These are phyloP conservation scores for Aplysina aerophoba DNA, from an alignment of 37 sponge, comb jelly and placozoan species.

Conservation along the genomic window DNA sequence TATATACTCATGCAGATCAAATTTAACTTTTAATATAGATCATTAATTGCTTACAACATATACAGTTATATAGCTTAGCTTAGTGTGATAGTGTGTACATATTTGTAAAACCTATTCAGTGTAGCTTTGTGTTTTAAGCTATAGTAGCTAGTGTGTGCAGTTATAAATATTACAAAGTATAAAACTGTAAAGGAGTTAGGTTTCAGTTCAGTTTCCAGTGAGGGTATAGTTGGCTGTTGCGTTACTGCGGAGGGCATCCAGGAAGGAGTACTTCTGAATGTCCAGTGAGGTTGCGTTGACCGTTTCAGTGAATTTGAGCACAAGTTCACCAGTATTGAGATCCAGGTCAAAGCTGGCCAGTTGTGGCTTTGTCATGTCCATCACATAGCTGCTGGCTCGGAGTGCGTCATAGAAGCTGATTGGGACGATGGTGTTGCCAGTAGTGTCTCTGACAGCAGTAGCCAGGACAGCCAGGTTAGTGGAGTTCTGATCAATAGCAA, in stretches of 20 bases:
- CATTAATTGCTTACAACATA: background rate
- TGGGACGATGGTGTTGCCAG: constrained; percentile 61
- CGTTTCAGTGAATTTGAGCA: constrained; percentile 80
- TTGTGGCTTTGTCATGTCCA: constrained; percentile 68
- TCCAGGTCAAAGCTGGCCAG: constrained; percentile 68
- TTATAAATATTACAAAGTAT: too few relatives aligned
- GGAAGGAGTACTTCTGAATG: constrained; percentile 11
- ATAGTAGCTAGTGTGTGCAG: too few relatives aligned
- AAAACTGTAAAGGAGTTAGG: background rate
- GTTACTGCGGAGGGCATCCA: constrained; percentile 4
- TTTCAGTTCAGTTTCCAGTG: constrained; percentile 16
- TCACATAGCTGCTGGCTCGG: constrained; percentile 39
- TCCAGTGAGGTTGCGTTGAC: constrained; percentile 67
- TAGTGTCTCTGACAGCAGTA: constrained; percentile 62
- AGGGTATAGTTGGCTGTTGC: constrained; percentile 35
- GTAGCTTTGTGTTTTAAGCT: too few relatives aligned
- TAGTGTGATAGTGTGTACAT: background rate
- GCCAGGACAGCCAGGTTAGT: constrained; percentile 64
- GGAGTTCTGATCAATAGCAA: constrained; percentile 46
- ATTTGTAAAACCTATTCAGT: too few relatives aligned
- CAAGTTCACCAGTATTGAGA: constrained; percentile 68
- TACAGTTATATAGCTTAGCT: background rate
- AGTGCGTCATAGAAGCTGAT: constrained; percentile 32
- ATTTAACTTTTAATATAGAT: background rate
- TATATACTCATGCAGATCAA: too few relatives aligned